phyloP scores from a whole-genome alignment of 2,113 vertebrate species.

The Chaenogobius annularis region DNA sequence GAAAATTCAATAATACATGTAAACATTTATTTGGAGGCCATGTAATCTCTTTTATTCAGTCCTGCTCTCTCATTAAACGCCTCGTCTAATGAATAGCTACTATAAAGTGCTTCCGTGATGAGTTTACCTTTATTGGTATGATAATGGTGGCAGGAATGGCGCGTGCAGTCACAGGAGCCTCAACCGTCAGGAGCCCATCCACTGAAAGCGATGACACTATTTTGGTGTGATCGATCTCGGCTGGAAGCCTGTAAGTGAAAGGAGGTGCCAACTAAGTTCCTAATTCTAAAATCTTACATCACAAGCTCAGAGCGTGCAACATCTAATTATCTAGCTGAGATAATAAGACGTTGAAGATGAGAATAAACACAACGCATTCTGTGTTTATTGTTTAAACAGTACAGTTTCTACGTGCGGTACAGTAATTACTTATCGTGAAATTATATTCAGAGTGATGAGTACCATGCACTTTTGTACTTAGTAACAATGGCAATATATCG shows the following conservation, averaged over 20 bases:
- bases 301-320: slow-evolving; percentile 1
- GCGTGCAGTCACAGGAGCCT: slow-evolving; percentile 60
- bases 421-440: background rate
- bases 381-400: slow-evolving; percentile 8
- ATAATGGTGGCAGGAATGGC: slow-evolving; percentile 42
- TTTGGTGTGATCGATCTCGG: slow-evolving; percentile 49
- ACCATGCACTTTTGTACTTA: no score
- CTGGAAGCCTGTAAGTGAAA: slow-evolving; percentile 68
- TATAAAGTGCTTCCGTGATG: no score
- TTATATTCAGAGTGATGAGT: background rate
- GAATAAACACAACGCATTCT: no score
- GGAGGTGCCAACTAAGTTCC: background rate
- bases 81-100: no score
- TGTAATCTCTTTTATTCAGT: no score
- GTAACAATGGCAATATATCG: no score
- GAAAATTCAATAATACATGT: no score
- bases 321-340: slow-evolving; percentile 17
- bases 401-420: background rate
- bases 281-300: background rate
- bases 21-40: no score
- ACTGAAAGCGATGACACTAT: slow-evolving; percentile 65
- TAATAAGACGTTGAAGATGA: background rate
- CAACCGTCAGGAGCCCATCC: slow-evolving; percentile 73
- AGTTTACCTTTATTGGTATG: slow-evolving; percentile 69
- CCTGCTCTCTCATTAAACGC: no score